Percentiles rank a stretch among this genome's conserved stretches.
phyloP scores from a whole-genome alignment of 2,797 vertebrate genomes.

The Pogonophryne albipinna region DNA sequence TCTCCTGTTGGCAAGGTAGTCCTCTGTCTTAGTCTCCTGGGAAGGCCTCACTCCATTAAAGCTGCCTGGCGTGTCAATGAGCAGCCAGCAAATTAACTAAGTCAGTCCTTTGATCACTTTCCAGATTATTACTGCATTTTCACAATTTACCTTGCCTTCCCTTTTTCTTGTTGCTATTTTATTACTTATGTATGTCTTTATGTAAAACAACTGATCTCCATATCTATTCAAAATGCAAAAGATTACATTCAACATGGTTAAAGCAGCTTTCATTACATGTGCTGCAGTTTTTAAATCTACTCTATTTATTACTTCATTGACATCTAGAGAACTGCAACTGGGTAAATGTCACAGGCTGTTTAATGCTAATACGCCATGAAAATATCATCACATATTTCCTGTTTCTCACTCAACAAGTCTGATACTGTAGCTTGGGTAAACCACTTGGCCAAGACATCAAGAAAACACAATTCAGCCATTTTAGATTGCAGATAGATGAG shows the following conservation, averaged over 20 bases:
- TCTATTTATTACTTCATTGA: not conserved
- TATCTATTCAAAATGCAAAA: no score
- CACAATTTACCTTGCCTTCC: not conserved
- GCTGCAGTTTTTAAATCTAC: not conserved
- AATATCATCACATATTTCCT: conserved; percentile 42
- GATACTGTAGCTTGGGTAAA: no score
- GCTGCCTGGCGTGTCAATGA: conserved; percentile 8
- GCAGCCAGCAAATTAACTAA: conserved; percentile 10
- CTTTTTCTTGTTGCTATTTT: no score
- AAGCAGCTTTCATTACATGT: not conserved
- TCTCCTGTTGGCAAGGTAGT: conserved; percentile 52
- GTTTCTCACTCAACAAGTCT: conserved; percentile 8
- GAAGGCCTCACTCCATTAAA: conserved; percentile 24
- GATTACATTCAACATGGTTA: not conserved
- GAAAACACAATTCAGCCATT: no score
- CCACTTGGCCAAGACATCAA: no score
- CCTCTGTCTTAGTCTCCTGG: conserved; percentile 13
- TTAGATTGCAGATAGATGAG: not conserved
- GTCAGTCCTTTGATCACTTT: conserved; percentile 23
- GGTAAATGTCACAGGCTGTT: conserved; percentile 23
- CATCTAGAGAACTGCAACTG: not conserved
- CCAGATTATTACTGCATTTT: conserved; percentile 11
- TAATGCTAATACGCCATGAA: conserved; percentile 22
- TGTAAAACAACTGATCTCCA: no score
- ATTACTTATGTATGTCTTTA: no score